Evolutionary conservation across 1,140 invertebrate genomes (phyloP).

Genomic region (Caenorhabditis latens): DNA sequence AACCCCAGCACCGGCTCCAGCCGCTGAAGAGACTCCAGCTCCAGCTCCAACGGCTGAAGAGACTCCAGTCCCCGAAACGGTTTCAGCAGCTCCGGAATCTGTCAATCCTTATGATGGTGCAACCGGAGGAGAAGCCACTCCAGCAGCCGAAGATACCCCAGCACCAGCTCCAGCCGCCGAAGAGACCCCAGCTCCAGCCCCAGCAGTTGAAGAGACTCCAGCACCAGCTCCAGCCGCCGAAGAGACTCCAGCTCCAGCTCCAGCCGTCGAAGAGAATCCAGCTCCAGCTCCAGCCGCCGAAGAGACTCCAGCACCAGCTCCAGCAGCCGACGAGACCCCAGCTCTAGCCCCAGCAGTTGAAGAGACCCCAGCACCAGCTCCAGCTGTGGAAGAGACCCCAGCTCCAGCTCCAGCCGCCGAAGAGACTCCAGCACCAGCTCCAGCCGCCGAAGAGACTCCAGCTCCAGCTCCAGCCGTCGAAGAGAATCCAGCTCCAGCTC

Average conservation of each 20-base stretch:
- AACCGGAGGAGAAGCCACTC: background rate
- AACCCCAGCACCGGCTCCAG: slow-evolving; percentile 3
- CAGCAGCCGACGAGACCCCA: slow-evolving; percentile 4
- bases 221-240: background rate
- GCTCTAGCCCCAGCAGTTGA: background rate
- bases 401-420: slow-evolving; percentile 13
- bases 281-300: slow-evolving; percentile 10
- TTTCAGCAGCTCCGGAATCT: slow-evolving; percentile 6
- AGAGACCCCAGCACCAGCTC: slow-evolving; percentile 16
- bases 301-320: background rate
- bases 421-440: background rate
- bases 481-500: slow-evolving; percentile 5
- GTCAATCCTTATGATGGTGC: slow-evolving; percentile 1
- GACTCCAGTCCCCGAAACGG: background rate
- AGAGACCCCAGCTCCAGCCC: slow-evolving; percentile 12
- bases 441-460: background rate
- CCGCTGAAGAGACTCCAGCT: background rate
- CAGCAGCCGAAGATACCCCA: slow-evolving; percentile 34
- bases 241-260: background rate
- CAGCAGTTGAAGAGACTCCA: too few relatives aligned
- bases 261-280: slow-evolving; percentile 14
- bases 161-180: slow-evolving; percentile 38
- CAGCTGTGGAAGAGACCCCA: background rate
- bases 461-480: slow-evolving; percentile 6
- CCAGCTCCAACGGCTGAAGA: background rate